Evolutionary conservation across 2,888 invertebrate species (phyloP), one percentile per base, ranked within the genome.

Genomic region (Pachymerium ferrugineum): DNA sequence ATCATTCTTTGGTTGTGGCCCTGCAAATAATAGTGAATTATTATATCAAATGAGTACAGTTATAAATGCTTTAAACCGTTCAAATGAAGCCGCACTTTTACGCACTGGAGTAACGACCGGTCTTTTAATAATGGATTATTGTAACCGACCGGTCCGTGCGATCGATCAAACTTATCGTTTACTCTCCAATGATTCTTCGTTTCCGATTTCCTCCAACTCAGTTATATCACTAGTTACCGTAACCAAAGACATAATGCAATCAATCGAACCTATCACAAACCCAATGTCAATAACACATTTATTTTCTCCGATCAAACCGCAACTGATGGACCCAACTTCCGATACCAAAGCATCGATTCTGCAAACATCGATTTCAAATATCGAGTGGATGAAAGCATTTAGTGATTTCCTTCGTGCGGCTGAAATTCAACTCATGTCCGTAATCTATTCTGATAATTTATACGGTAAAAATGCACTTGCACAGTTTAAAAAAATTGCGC

Each of bases 1-100:
- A 6, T 78, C 79, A 33, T 78, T 80, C 33, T 80, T 81, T 74
- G 77, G 78, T 3, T 84, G 84, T 78, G 83, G 84, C 5, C 47
- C 72, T 38, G 72, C 47, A 1, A 30, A 47, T 25, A 16, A 25
- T n/a, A 30, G 16, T 25, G 38, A 72, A 8, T 12, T 30, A 1
- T n/a, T 72, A 2, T 42, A 28, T 22, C 19, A 42, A 47, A 19
- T 47, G 25, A 28, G 25, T 14, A 28, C 42, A 4, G 22, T 72
- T 14, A 12, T 25, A 19, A 5, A 72, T 22, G 47, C 72, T 2
- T 30, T 72, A 8, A 72, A 42, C 47, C 1, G 3, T 3, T 22
- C 72, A n/a, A 72, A 72, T 25, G 16, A 38, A 28, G 72, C 19
- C 10, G 22, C 42, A 8, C 1, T 42, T 14, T 3, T 72, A 1